Base-by-base conservation (phyloP, 2,888 invertebrate species). In the Melanotus villosus region DNA sequence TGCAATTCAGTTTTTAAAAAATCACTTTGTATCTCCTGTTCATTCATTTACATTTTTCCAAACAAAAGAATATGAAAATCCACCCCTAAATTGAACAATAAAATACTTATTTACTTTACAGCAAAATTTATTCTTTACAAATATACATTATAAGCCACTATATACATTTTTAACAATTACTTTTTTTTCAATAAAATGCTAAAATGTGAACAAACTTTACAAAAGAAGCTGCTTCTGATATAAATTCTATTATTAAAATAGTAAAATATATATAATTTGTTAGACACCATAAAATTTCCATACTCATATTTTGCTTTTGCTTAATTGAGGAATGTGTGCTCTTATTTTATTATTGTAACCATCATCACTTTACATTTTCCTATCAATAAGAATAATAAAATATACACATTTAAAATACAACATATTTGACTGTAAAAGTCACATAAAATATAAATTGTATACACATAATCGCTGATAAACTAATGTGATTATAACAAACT, bases 71-170 rank as follows among this genome's bases (percentile, higher is more conserved):
- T n/a, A n/a, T n/a, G n/a, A n/a, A n/a, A n/a, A n/a, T n/a, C n/a
- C n/a, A n/a, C n/a, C n/a, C n/a, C n/a, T n/a, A n/a, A n/a, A n/a
- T n/a, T n/a, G n/a, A n/a, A n/a, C n/a, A n/a, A n/a, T n/a, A n/a
- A n/a, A n/a, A n/a, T n/a, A n/a, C n/a, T n/a, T n/a, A n/a, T n/a
- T n/a, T 18, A 41, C 9, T 18, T 9, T 16, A 41, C 16, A 41
- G 16, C 41, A 41, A 47, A 23, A 47, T 47, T 21, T 47, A 47
- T 60, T 58, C 32, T 60, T 60, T 60, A 60, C 43, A 60, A 60
- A 60, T 60, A 60, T 60, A 60, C 58, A 60, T 45, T 32, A 60
- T 45, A 45, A 45, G n/a, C 26, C 18, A 16, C 47, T 60, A 60
- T 32, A 47, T 58, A 43, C 58, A 60, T n/a, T 21, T n/a, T 19